Conservation (phyloP, 1,140 invertebrate genomes). For the Brachionus rubens region DNA sequence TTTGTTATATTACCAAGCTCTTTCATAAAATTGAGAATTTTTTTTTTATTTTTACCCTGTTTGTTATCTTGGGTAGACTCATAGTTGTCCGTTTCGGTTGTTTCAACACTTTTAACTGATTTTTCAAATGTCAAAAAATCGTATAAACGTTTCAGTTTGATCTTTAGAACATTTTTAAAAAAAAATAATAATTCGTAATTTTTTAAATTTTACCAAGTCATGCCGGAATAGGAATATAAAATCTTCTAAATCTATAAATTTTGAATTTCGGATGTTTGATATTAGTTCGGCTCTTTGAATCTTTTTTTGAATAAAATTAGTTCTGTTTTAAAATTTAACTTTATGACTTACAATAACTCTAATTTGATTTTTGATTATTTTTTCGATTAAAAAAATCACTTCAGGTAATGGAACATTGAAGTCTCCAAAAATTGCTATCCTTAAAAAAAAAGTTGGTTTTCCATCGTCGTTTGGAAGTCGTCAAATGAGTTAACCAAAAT, state of each 20-base stretch:
- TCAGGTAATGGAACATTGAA: conserved; percentile 1
- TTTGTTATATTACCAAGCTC: neutral
- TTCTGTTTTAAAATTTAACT: neutral
- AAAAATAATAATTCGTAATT: neutral
- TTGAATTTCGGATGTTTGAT: neutral
- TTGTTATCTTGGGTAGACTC: neutral
- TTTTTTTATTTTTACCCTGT: neutral
- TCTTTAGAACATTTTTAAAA: conserved; percentile 27
- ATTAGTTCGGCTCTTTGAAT: neutral
- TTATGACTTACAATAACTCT: neutral
- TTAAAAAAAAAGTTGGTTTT: neutral
- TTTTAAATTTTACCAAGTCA: neutral
- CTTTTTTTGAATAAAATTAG: neutral
- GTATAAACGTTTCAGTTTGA: conserved; percentile 14
- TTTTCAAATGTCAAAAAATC: conserved; percentile 44
- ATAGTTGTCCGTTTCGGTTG: neutral
- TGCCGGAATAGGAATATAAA: conserved; percentile 33
- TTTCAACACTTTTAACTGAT: neutral
- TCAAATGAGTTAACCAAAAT: no score
- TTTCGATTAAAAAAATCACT: conserved; percentile 4
- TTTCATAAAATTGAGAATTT: neutral
- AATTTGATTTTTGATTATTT: conserved; percentile 10
- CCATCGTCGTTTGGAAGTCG: no score
- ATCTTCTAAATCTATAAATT: conserved; percentile 34
- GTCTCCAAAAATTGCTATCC: conserved; percentile 12